A percentile compares a stretch with the other conserved stretches of the same genome.
Conservation (phyloP, 2,888 invertebrate species). For the Bursaphelenchus okinawaensis region DNA sequence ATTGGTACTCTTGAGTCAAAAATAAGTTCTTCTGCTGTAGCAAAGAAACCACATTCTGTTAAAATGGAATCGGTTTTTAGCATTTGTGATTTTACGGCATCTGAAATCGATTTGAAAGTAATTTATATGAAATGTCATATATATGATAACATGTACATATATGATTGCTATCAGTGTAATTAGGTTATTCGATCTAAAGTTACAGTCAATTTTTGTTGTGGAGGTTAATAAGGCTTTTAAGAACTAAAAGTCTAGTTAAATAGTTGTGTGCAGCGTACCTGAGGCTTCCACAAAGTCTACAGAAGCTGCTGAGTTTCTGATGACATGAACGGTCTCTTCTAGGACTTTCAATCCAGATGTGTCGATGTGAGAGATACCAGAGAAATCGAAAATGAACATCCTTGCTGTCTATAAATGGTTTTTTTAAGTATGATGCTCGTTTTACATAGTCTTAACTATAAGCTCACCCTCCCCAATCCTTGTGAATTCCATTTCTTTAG, state of each 20-base stretch:
- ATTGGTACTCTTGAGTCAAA: background rate
- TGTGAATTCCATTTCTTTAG: slow-evolving; percentile 14
- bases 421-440: background rate
- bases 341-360: slow-evolving; percentile 3
- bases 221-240: no score
- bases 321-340: background rate
- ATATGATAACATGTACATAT: no score
- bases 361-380: slow-evolving; percentile 7
- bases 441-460: no score
- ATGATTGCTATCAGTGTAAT: no score
- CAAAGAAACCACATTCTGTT: background rate
- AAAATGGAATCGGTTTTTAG: background rate
- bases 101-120: no score
- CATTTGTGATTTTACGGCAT: background rate
- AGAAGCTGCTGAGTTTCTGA: background rate
- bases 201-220: no score
- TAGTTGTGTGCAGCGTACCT: no score
- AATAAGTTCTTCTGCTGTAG: background rate
- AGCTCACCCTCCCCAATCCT: background rate
- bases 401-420: background rate
- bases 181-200: no score
- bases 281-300: background rate
- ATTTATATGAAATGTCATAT: no score
- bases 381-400: slow-evolving; percentile 8
- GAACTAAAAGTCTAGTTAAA: no score